phyloP scores from a whole-genome alignment of 2,113 vertebrate species.

The Dryoscopus gambensis region DNA sequence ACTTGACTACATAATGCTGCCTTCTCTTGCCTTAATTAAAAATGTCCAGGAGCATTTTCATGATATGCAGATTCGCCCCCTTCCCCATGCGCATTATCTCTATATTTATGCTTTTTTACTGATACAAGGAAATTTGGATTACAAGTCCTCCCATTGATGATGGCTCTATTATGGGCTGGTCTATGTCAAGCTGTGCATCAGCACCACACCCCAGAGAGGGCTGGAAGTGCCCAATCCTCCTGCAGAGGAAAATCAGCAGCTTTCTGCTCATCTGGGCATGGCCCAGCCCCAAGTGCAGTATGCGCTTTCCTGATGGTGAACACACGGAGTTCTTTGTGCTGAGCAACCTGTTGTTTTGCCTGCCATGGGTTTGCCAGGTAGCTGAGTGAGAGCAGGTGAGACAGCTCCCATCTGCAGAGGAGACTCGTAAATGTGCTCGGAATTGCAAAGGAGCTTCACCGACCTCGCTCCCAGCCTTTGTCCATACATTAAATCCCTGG shows the following conservation, averaged over 20 bases:
- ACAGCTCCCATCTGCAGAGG: background rate
- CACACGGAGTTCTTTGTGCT: background rate
- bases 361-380: background rate
- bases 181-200: background rate
- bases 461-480: background rate
- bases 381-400: background rate
- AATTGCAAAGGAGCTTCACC: background rate
- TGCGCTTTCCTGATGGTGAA: background rate
- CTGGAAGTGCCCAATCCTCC: background rate
- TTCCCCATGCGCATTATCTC: background rate
- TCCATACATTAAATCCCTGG: background rate
- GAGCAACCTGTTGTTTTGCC: background rate
- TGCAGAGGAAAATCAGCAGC: background rate
- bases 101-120: background rate
- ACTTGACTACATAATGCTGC: background rate
- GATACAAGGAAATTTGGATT: background rate
- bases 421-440: background rate
- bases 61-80: background rate
- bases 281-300: background rate
- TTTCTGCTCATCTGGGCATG: background rate
- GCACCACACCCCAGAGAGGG: background rate
- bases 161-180: background rate
- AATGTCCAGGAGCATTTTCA: background rate
- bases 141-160: background rate
- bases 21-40: slow-evolving; percentile 21